phyloP scores from a whole-genome alignment of 1,140 invertebrate genomes.

The Bradysia coprophila region DNA sequence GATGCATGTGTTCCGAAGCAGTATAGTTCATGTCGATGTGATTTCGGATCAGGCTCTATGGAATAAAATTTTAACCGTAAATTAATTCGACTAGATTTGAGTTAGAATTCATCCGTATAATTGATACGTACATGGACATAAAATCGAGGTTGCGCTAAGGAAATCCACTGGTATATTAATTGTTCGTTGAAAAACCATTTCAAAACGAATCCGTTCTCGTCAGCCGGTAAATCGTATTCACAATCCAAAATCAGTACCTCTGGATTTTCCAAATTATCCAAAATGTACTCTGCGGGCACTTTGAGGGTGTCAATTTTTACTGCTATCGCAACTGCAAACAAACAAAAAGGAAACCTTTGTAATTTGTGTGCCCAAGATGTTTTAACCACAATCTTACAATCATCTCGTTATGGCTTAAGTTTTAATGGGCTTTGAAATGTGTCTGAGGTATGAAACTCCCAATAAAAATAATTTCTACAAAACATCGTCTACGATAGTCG shows the following conservation, averaged over 20 bases:
- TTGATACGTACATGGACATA: neutral
- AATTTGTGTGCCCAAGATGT: too few relatives aligned
- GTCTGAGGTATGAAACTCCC: too few relatives aligned
- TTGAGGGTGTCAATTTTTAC: neutral
- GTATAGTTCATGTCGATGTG: neutral
- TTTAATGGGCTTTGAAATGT: too few relatives aligned
- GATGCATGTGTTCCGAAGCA: neutral
- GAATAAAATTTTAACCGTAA: neutral
- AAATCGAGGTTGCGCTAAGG: too few relatives aligned
- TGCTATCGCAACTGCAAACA: neutral
- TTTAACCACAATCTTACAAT: too few relatives aligned
- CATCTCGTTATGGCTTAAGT: too few relatives aligned
- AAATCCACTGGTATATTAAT: constrained; percentile 3
- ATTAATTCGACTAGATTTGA: neutral
- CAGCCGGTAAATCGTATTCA: constrained; percentile 1
- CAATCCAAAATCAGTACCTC: constrained; percentile 1
- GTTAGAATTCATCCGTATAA: neutral
- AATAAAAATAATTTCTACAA: too few relatives aligned
- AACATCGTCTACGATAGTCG: too few relatives aligned
- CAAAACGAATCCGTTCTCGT: constrained; percentile 2
- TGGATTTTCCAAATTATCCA: neutral
- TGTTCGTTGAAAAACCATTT: constrained; percentile 3
- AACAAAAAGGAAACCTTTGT: neutral
- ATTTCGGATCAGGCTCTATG: too few relatives aligned
- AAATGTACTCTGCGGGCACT: neutral